These are phyloP conservation scores for Sceliomorpha sp. DNA, from an alignment of 2,888 invertebrate species.

Conservation along the genomic window DNA sequence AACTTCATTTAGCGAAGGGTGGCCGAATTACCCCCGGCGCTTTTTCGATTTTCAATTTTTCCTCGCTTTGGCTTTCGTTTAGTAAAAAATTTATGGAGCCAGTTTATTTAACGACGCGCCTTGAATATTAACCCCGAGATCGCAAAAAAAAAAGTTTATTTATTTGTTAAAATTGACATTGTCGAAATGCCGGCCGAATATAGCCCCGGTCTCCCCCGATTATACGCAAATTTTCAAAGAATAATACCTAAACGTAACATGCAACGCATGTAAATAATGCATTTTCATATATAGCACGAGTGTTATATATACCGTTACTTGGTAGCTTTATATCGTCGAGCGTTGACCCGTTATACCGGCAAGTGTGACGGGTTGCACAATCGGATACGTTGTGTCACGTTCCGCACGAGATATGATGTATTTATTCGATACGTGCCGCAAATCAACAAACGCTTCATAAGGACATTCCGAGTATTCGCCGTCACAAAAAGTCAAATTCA, in stretches of 20 bases:
- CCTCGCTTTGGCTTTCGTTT: neutral
- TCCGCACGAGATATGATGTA: slow-evolving; percentile 21
- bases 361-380: slow-evolving; percentile 40
- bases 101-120: neutral
- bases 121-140: neutral
- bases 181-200: slow-evolving; percentile 3
- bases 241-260: too few species aligned
- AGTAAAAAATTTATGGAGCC: slow-evolving; percentile 3
- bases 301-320: neutral
- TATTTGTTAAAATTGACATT: slow-evolving; percentile 9
- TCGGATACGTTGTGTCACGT: slow-evolving; percentile 34
- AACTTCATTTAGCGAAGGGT: slow-evolving; percentile 3
- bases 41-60: slow-evolving; percentile 1
- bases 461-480: slow-evolving; percentile 17
- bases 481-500: too few species aligned
- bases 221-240: too few species aligned
- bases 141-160: slow-evolving; percentile 5
- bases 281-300: too few species aligned
- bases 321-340: slow-evolving; percentile 19
- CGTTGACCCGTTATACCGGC: slow-evolving; percentile 38
- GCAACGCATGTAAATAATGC: too few species aligned
- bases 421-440: slow-evolving; percentile 13
- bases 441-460: slow-evolving; percentile 21
- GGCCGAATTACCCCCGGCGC: slow-evolving; percentile 6
- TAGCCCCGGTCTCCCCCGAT: slow-evolving; percentile 1